phyloP scores from a whole-genome alignment of 2,888 invertebrate species.

The Dorcus parallelipipedus region DNA sequence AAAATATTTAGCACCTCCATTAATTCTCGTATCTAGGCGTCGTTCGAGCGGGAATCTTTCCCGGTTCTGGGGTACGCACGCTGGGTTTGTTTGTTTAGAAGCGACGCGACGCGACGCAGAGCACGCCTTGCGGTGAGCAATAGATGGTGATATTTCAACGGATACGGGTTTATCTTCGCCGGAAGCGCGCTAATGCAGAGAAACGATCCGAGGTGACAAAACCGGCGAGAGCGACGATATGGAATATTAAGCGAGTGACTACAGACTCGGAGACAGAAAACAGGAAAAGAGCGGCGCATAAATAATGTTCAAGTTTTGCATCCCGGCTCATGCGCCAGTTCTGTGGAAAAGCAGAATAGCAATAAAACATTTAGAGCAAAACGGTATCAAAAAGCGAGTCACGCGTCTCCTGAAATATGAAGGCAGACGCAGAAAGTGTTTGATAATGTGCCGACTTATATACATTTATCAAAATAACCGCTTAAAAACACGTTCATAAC shows the following conservation, averaged over 20 bases:
- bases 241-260: slow-evolving; percentile 36
- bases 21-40: too few species aligned
- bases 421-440: slow-evolving; percentile 35
- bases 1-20: too few species aligned
- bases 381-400: slow-evolving; percentile 36
- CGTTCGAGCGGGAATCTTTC: too few species aligned
- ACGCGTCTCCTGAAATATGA: slow-evolving; percentile 32
- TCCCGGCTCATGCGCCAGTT: slow-evolving; percentile 16
- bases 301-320: slow-evolving; percentile 34
- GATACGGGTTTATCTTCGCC: slow-evolving; percentile 27
- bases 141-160: slow-evolving; percentile 19
- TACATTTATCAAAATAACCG: slow-evolving; percentile 36
- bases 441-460: slow-evolving; percentile 42
- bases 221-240: slow-evolving; percentile 33
- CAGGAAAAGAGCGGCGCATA: slow-evolving; percentile 25
- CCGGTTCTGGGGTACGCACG: too few species aligned
- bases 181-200: slow-evolving; percentile 29
- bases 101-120: neutral
- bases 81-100: too few species aligned
- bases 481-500: slow-evolving; percentile 1
- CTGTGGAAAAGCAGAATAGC: slow-evolving; percentile 25
- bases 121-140: slow-evolving; percentile 10
- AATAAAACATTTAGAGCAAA: slow-evolving; percentile 28
- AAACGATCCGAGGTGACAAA: slow-evolving; percentile 35
- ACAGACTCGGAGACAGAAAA: slow-evolving; percentile 26